Conservation (phyloP, 1,140 invertebrate genomes). For the Trinorchestia longiramus region DNA sequence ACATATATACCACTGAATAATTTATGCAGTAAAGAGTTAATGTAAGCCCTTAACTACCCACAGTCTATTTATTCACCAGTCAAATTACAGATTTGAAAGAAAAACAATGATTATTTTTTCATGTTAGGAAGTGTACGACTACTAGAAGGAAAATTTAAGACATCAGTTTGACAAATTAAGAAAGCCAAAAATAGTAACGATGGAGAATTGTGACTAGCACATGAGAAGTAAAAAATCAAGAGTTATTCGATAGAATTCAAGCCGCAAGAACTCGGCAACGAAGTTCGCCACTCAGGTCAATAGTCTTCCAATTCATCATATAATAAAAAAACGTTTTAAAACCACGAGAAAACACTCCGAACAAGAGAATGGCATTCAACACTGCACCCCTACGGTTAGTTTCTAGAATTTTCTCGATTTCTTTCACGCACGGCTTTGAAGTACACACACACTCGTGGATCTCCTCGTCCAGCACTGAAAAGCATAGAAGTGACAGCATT, state of each 20-base stretch:
- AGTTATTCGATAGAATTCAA: not conserved
- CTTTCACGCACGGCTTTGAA: not conserved
- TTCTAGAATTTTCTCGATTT: not conserved
- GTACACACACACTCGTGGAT: not conserved
- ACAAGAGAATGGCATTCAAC: not conserved
- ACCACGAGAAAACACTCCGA: not conserved
- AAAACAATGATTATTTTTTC: no score
- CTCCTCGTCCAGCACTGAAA: not conserved
- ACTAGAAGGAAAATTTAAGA: no score
- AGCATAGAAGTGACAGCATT: not conserved
- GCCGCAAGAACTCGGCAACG: not conserved
- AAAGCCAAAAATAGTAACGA: not conserved
- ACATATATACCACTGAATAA: no score
- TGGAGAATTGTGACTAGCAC: not conserved
- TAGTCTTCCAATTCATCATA: not conserved
- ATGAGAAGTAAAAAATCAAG: not conserved
- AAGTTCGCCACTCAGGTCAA: not conserved
- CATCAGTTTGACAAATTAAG: no score
- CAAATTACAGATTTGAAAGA: no score
- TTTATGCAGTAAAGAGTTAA: no score
- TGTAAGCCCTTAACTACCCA: no score
- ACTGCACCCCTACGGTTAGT: not conserved
- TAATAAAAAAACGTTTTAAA: not conserved
- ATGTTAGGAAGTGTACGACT: no score
- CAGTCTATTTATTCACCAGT: no score